Evolutionary conservation across 1,140 invertebrate genomes (phyloP).

Genomic region (Gerris buenoi): DNA sequence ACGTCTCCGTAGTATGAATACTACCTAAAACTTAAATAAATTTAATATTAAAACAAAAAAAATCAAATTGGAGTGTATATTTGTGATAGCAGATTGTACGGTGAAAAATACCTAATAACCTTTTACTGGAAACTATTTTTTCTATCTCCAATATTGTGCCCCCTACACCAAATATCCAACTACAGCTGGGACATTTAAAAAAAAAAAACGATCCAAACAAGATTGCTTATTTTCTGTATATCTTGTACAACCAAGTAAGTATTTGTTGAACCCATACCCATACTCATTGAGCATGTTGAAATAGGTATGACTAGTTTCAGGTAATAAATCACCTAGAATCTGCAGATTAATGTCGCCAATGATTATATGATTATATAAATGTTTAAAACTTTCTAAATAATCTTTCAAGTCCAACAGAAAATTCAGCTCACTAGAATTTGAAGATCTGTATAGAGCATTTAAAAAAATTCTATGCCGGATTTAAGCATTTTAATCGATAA

Average conservation of each 20-base stretch:
- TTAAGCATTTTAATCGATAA: background rate
- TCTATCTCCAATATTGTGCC: too few relatives aligned
- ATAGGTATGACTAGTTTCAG: background rate
- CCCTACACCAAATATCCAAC: too few relatives aligned
- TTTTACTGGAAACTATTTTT: too few relatives aligned
- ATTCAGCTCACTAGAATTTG: background rate
- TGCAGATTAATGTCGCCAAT: background rate
- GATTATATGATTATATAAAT: background rate
- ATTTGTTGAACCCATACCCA: background rate
- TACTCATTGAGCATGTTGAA: background rate
- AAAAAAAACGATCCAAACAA: background rate
- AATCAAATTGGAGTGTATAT: too few relatives aligned
- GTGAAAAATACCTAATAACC: too few relatives aligned
- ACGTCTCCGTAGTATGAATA: too few relatives aligned
- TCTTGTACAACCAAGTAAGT: background rate
- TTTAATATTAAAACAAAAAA: too few relatives aligned
- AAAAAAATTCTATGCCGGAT: background rate
- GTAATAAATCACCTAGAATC: background rate
- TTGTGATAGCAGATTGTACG: too few relatives aligned
- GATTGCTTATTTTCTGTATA: background rate
- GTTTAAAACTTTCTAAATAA: background rate
- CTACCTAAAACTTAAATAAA: too few relatives aligned
- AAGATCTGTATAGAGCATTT: background rate
- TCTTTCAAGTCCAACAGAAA: background rate
- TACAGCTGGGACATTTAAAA: background rate